Conservation (phyloP, 2,113 vertebrate species). For the Micromys minutus region DNA sequence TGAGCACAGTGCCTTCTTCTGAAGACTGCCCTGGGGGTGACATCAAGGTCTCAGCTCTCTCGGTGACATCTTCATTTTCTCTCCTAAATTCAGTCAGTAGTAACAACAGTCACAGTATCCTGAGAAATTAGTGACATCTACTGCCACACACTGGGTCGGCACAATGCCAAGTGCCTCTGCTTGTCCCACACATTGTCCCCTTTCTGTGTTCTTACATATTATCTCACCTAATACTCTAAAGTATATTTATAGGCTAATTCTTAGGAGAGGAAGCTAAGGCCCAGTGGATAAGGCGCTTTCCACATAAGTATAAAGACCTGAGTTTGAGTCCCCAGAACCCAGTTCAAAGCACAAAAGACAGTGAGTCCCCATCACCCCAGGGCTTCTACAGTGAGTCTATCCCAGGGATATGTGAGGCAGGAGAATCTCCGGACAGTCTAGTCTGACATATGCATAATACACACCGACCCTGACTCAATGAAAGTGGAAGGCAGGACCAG, state of each 20-base stretch:
- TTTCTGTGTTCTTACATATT: background rate
- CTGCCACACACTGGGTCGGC: background rate
- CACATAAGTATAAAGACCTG: background rate
- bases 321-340: background rate
- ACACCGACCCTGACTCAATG: background rate
- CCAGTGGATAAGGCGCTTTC: background rate
- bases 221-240: background rate
- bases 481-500: background rate
- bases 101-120: background rate
- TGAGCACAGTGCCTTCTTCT: background rate
- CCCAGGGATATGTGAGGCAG: background rate
- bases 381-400: background rate
- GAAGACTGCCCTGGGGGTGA: background rate
- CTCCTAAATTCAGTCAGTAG: background rate
- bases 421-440: background rate
- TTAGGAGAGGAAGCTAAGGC: background rate
- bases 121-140: background rate
- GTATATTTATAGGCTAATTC: too few species aligned
- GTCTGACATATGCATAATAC: background rate
- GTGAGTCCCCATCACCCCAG: background rate
- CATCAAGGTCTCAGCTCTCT: background rate
- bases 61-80: background rate
- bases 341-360: background rate
- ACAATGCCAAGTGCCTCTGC: background rate
- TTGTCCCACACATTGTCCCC: background rate